Evolutionary conservation across 2,113 vertebrate genomes (phyloP).

Genomic region (Oncorhynchus masou): DNA sequence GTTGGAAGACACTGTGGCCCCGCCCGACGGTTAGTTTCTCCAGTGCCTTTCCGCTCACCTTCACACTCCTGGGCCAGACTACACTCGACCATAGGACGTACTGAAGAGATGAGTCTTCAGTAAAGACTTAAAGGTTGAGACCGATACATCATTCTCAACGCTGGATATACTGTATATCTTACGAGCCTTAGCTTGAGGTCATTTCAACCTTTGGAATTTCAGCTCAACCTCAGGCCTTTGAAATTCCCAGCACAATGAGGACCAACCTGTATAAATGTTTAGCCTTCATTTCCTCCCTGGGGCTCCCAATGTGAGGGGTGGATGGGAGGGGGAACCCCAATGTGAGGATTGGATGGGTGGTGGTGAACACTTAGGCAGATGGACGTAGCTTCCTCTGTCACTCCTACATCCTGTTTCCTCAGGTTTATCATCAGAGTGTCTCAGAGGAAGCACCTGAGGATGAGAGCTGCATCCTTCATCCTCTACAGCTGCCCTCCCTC

Average conservation of each 20-base stretch:
- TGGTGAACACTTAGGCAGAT: not conserved
- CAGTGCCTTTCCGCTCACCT: too few relatives aligned
- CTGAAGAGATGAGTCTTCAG: too few relatives aligned
- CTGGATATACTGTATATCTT: not conserved
- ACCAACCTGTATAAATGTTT: constrained; percentile 7
- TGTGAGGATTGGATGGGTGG: not conserved
- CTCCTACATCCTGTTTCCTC: constrained; percentile 12
- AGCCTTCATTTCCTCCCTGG: not conserved
- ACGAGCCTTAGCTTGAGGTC: not conserved
- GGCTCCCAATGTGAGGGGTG: not conserved
- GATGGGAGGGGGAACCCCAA: too few relatives aligned
- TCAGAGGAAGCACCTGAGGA: constrained; percentile 9
- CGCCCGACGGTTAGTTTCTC: too few relatives aligned
- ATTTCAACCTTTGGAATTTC: not conserved
- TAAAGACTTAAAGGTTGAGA: too few relatives aligned
- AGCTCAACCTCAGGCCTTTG: not conserved
- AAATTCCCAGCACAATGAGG: not conserved
- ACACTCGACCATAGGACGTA: too few relatives aligned
- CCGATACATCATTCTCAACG: not conserved
- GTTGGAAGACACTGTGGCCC: too few relatives aligned
- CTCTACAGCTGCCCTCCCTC: not conserved
- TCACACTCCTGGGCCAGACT: too few relatives aligned
- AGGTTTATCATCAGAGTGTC: not conserved
- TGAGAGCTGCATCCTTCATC: not conserved
- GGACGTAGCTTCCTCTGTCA: constrained; percentile 1